Base-by-base conservation (phyloP, 2,888 invertebrate species). In the Torymus aiolomorphi region DNA sequence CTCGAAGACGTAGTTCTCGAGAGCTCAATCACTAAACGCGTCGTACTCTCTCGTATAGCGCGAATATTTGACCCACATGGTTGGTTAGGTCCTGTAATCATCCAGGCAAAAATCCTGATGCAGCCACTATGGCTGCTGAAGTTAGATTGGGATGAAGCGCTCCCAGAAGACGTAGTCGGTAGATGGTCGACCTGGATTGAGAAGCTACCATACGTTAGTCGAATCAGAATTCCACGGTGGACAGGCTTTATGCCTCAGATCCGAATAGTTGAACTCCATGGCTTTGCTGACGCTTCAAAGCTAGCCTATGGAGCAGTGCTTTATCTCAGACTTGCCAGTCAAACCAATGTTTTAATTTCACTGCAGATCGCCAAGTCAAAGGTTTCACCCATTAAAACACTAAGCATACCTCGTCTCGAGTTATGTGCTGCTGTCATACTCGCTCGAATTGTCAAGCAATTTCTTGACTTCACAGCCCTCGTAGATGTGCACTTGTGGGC, bases 401-500 rank as follows among this genome's bases (percentile, higher is more conserved):
- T 61, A 18, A 61, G 61, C 12, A 61, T 61, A 61, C 61, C 61
- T 61, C 61, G 61, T 2, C 16, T 65, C 11, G 65, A 65, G n/a
- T 13, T 65, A 10, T 65, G 65, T 42, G 65, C n/a, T 16, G 65
- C 12, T 5, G 11, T 42, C 4, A 11, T 65, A 42, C 20, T 65
- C 4, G 20, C 42, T 2, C 3, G 42, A 42, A 3, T 42, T 0
- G 11, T n/a, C 11, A 13, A 65, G 11, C 65, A 24, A 42, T 49
- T 65, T 13, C 2, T 12, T 42, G 16, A 59, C 2, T n/a, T 2
- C 16, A 18, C 13, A 31, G 42, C 13, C 3, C 16, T 18, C 20
- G 12, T 2, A 11, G 10, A 14, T 8, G n/a, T 42, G n/a, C 42
- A 42, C 31, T 42, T 65, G 42, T 65, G 65, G 42, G 12, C 42